Percentiles rank a stretch among this genome's conserved stretches.
Conservation (phyloP, 2,113 vertebrate genomes). For the Tonatia bakeri region DNA sequence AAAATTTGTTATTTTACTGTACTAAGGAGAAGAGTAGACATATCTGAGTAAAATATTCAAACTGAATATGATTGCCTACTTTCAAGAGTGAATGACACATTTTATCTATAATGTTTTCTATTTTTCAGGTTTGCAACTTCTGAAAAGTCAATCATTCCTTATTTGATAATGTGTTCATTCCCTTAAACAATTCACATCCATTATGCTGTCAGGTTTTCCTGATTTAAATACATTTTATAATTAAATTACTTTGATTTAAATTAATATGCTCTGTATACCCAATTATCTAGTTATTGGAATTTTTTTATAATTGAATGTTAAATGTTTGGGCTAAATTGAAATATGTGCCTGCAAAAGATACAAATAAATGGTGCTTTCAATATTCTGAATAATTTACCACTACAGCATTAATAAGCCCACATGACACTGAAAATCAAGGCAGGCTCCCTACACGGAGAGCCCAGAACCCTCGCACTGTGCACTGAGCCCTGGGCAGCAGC, state of each 20-base stretch:
- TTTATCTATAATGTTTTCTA: constrained; percentile 38
- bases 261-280: constrained; percentile 1
- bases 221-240: constrained; percentile 51
- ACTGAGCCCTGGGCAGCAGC: background rate
- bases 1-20: constrained; percentile 42
- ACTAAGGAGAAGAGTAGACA: background rate
- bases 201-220: constrained; percentile 48
- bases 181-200: constrained; percentile 44
- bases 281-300: constrained; percentile 19
- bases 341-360: background rate
- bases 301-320: background rate
- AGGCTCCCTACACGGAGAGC: background rate
- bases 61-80: background rate
- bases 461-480: background rate
- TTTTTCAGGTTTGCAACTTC: constrained; percentile 21
- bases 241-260: constrained; percentile 57
- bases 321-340: constrained; percentile 28
- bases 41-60: background rate
- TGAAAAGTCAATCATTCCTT: constrained; percentile 44
- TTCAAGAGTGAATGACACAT: constrained; percentile 50
- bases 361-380: background rate
- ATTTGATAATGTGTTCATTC: constrained; percentile 52
- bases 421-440: background rate
- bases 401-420: background rate
- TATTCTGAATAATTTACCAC: background rate